Percentiles rank a stretch among this genome's conserved stretches.
Evolutionary conservation across 2,113 vertebrate genomes (phyloP).

Genomic region (Pristiophorus japonicus): DNA sequence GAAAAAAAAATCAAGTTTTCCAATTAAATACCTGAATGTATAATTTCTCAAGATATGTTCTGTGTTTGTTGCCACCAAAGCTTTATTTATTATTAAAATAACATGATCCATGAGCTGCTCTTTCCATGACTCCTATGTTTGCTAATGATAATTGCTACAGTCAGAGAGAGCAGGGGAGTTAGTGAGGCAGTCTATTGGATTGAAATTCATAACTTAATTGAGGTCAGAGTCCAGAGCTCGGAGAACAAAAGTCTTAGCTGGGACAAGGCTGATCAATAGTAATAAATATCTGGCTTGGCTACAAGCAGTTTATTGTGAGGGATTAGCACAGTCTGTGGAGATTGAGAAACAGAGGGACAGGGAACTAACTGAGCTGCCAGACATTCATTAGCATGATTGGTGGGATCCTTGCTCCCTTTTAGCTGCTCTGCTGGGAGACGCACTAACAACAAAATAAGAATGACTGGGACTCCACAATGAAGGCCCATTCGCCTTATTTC

Average conservation of each 20-base stretch:
- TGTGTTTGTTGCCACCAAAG: slow-evolving; percentile 60
- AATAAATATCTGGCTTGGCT: slow-evolving; percentile 97
- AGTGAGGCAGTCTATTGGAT: slow-evolving; percentile 97
- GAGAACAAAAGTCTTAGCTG: slow-evolving; percentile 93
- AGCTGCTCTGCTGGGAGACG: slow-evolving; percentile 25
- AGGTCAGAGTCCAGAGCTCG: slow-evolving; percentile 89
- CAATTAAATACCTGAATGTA: slow-evolving; percentile 49
- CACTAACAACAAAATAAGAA: not conserved
- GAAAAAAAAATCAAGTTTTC: slow-evolving; percentile 65
- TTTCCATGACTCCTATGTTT: slow-evolving; percentile 68
- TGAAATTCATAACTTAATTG: slow-evolving; percentile 99
- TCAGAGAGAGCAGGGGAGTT: slow-evolving; percentile 78
- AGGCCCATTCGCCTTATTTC: not conserved
- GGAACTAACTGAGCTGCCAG: slow-evolving; percentile 28
- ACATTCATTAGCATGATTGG: slow-evolving; percentile 30
- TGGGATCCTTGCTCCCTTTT: slow-evolving; percentile 33
- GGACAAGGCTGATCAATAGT: slow-evolving; percentile 96
- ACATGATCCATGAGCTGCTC: slow-evolving; percentile 83
- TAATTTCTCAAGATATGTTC: slow-evolving; percentile 70
- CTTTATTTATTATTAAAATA: slow-evolving; percentile 94
- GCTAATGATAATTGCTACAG: slow-evolving; percentile 99
- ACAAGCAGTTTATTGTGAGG: slow-evolving; percentile 71
- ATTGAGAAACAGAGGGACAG: slow-evolving; percentile 44
- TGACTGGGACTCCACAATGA: not conserved
- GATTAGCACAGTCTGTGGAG: slow-evolving; percentile 59